Evolutionary conservation across 2,113 vertebrate genomes (phyloP).

Genomic region (Gobio gobio): DNA sequence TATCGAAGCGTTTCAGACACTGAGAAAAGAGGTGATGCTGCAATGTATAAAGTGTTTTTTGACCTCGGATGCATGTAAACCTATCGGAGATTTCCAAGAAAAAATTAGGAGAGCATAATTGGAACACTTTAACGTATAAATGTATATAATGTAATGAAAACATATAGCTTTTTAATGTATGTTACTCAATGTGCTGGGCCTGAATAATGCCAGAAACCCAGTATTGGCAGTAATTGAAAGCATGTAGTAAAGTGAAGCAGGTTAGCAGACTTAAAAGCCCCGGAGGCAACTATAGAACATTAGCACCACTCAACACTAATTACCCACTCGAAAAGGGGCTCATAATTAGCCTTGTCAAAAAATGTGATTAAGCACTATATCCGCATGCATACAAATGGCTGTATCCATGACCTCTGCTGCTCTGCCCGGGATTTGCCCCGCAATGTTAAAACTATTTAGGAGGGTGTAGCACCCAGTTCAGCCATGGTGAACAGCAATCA

Average conservation of each 20-base stretch:
- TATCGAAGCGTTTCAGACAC: too few species aligned
- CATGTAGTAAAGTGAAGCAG: not conserved
- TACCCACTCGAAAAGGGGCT: constrained; percentile 34
- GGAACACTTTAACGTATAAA: too few species aligned
- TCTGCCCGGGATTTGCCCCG: constrained; percentile 33
- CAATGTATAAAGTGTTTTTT: too few species aligned
- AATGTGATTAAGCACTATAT: constrained; percentile 34
- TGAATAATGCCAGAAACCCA: constrained; percentile 26
- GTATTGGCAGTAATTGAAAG: constrained; percentile 13
- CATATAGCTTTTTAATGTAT: not conserved
- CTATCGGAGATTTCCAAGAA: too few species aligned
- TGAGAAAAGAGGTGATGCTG: too few species aligned
- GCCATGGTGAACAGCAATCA: not conserved
- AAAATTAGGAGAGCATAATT: too few species aligned
- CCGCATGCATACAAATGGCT: constrained; percentile 37
- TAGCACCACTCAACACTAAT: constrained; percentile 34
- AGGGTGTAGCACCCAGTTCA: constrained; percentile 9
- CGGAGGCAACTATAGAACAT: not conserved
- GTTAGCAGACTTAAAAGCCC: constrained; percentile 39
- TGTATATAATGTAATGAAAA: not conserved
- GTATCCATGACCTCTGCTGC: constrained; percentile 24
- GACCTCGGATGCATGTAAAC: too few species aligned
- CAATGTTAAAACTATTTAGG: constrained; percentile 1
- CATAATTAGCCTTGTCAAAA: constrained; percentile 37
- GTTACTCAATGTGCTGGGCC: not conserved